Percentiles rank a stretch among this genome's conserved stretches.
These are phyloP conservation scores for Hydraecia micacea DNA, from an alignment of 2,888 invertebrate genomes.

Conservation along the genomic window DNA sequence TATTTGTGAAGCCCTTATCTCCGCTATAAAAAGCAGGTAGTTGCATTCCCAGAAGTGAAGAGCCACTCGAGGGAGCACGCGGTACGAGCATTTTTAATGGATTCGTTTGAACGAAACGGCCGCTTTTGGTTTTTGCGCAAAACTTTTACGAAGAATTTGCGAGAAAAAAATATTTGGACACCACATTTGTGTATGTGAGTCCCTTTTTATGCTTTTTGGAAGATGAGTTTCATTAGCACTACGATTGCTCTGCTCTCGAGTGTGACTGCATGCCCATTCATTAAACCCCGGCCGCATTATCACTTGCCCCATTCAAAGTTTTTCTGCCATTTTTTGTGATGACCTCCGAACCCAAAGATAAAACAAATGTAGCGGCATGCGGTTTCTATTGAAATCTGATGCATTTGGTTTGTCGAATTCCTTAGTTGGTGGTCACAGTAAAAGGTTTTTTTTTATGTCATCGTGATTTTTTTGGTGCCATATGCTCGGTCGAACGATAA, in stretches of 20 bases:
- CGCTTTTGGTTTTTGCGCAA: conserved; percentile 76
- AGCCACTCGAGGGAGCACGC: conserved; percentile 77
- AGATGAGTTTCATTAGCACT: conserved; percentile 45
- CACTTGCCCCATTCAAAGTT: conserved; percentile 72
- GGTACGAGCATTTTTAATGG: conserved; percentile 76
- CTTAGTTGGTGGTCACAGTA: conserved; percentile 76
- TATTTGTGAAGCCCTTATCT: conserved; percentile 83
- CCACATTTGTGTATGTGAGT: conserved; percentile 63
- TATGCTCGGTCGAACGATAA: conserved; percentile 33
- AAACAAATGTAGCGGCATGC: conserved; percentile 75
- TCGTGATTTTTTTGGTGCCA: conserved; percentile 51
- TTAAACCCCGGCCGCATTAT: conserved; percentile 69
- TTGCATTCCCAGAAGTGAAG: conserved; percentile 84
- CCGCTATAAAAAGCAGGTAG: conserved; percentile 88
- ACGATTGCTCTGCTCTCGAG: conserved; percentile 40
- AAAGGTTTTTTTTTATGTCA: conserved; percentile 54
- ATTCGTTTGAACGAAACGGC: conserved; percentile 70
- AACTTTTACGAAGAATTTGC: conserved; percentile 68
- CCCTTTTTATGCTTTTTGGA: conserved; percentile 57
- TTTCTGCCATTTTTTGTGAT: conserved; percentile 69
- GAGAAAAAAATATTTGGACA: conserved; percentile 62
- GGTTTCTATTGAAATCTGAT: conserved; percentile 79
- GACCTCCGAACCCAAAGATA: conserved; percentile 71
- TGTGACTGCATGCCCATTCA: conserved; percentile 62
- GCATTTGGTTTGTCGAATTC: conserved; percentile 71